Conservation (phyloP, 1,140 invertebrate species). For the Zaprionus camerounensis region DNA sequence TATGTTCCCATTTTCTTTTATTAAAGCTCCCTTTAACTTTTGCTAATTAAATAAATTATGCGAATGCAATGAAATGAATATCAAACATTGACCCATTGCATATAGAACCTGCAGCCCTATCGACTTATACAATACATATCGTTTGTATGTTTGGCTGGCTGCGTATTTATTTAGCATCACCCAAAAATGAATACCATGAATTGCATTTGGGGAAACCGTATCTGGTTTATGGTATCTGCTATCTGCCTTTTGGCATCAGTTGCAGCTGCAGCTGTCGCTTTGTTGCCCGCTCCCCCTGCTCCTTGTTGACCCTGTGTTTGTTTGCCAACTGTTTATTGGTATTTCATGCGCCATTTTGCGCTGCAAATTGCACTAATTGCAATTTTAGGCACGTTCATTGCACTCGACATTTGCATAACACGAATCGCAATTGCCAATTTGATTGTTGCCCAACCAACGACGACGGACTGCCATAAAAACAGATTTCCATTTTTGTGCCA, state of each 20-base stretch:
- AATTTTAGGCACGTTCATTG: conserved; percentile 73
- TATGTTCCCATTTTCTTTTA: neutral
- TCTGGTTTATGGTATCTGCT: conserved; percentile 17
- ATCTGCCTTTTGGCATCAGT: conserved; percentile 9
- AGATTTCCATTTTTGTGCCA: conserved; percentile 41
- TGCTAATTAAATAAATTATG: neutral
- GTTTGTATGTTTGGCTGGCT: neutral
- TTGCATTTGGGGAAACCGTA: conserved; percentile 12
- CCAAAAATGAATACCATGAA: conserved; percentile 19
- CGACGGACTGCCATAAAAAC: conserved; percentile 15
- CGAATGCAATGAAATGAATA: neutral
- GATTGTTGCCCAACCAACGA: conserved; percentile 52
- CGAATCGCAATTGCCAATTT: conserved; percentile 64
- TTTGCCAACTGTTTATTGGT: conserved; percentile 73
- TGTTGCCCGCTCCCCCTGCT: neutral
- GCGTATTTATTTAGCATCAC: neutral
- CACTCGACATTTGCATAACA: conserved; percentile 71
- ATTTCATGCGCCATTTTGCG: conserved; percentile 66
- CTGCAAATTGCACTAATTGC: conserved; percentile 68
- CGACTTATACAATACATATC: neutral
- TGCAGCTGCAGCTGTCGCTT: conserved; percentile 21
- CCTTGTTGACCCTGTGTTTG: conserved; percentile 33
- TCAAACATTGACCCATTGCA: neutral
- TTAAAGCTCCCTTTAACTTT: neutral
- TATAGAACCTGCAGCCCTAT: neutral